Evolutionary conservation across 2,888 invertebrate species (phyloP), one percentile per base, ranked within the genome.

Genomic region (Siphlonurus alternatus): DNA sequence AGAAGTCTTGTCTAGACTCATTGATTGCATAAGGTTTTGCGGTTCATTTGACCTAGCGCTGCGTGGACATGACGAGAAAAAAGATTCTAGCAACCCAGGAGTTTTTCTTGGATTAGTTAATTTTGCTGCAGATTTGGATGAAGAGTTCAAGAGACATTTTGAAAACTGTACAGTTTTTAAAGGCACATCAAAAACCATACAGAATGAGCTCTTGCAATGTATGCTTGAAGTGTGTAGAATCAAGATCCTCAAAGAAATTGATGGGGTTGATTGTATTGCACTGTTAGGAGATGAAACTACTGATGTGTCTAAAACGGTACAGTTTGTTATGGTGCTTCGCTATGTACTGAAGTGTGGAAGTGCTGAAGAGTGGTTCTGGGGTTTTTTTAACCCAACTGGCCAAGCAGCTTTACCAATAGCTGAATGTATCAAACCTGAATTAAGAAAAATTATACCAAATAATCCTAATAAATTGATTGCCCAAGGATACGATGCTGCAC

Each of bases 261-360:
- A 64, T 15, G 56, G 63, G 22, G 63, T 66, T 3, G 61, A 67
- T 20, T 71, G 65, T 66, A 22, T 72, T 51, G 69, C 71, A 23
- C 66, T 73, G 15, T 69, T 71, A 66, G 68, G 67, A 23, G 72
- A 73, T 65, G 74, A 72, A 65, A 71, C 69, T 23, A 71, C 70
- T 1, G 72, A 74, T 66, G 66, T 69, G 61, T 68, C 69, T 19
- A 65, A 51, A 25, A 62, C 65, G 56, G 63, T 63, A 59, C 71
- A 72, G 67, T 65, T 70, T 66, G 69, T 70, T 20, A 59, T 71
- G 59, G 67, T 73, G 62, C 64, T 71, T 19, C 64, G 72, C 25
- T 73, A 73, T 66, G 67, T 67, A 63, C 10, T 65, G 54, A 62
- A 69, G n/a, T n/a, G n/a, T 51, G 68, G 67, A 1, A 67, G 70